These are phyloP conservation scores for Strigamia maritima DNA, from an alignment of 2,888 invertebrate genomes.

Conservation along the genomic window DNA sequence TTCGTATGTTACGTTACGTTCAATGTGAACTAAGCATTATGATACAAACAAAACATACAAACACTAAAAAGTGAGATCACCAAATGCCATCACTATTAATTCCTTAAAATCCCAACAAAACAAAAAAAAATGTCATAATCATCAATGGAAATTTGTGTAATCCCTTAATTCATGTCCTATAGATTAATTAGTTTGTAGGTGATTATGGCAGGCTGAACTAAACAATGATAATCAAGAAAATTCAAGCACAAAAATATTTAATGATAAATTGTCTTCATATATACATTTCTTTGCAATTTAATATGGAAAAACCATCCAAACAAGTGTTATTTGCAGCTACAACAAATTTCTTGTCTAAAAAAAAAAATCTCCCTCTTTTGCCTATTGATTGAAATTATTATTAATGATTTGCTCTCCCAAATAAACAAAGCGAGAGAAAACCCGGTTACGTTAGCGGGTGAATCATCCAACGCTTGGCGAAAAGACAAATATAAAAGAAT, in stretches of 20 bases:
- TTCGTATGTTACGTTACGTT: too few relatives aligned
- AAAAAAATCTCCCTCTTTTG: too few relatives aligned
- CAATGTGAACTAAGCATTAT: too few relatives aligned
- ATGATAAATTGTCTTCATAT: background rate
- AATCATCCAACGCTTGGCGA: too few relatives aligned
- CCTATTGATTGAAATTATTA: too few relatives aligned
- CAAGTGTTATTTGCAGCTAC: too few relatives aligned
- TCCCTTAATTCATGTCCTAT: background rate
- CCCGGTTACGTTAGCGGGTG: too few relatives aligned
- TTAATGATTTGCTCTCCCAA: too few relatives aligned
- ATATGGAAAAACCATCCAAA: too few relatives aligned
- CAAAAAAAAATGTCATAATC: background rate
- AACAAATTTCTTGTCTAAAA: background rate
- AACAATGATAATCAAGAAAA: background rate
- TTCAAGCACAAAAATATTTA: background rate
- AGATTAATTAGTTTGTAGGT: background rate
- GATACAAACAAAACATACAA: background rate
- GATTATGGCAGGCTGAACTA: background rate
- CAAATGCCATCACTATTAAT: background rate
- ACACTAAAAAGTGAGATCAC: constrained; percentile 14
- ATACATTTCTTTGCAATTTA: background rate
- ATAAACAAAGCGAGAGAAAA: too few relatives aligned
- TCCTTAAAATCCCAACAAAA: background rate
- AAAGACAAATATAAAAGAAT: too few relatives aligned
- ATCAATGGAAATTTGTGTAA: constrained; percentile 7